Base-by-base conservation (phyloP, 2,888 invertebrate genomes). In the Bombylius major region DNA sequence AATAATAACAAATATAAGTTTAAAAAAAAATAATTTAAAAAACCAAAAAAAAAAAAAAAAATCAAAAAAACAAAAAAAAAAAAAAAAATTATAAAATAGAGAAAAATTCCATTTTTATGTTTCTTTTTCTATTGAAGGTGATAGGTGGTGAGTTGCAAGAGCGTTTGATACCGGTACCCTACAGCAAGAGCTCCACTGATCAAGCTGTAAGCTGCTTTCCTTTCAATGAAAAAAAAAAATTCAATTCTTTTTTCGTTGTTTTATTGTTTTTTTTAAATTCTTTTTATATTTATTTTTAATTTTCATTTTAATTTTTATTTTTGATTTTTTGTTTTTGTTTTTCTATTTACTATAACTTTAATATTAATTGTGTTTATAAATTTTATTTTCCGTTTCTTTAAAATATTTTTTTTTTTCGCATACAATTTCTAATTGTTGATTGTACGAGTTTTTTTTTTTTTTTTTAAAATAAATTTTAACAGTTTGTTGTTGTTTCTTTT, bases 111-210 rank as follows among this genome's bases (percentile, higher is more conserved):
- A 63, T 64, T 63, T 67, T 62, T 66, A 51, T 46, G 46, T 55
- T 54, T 88, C 50, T 55, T 55, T 88, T 87, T 84, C 85, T 87
- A 84, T 88, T 90, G 86, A 91, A 96, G 96, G 95, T 96, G 87
- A 96, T 96, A 90, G 95, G 95, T 88, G 96, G 96, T 83, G 94
- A 95, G 85, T 93, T 93, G 84, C 93, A 95, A 87, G 95, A 95
- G 84, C 92, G 95, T 82, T 91, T 96, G 88, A 95, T 96, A 81
- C 94, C 96, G 81, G 95, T 96, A 81, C 96, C 95, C 80, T 95
- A 95, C 89, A 95, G 95, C 93, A 95, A 95, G 90, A 94, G 92
- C 81, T 93, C 94, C 81, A 96, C 95, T 82, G 96, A 96, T 86
- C 96, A 96, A 90, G 95, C 95, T 92, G 96, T 96, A 96, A 96